Evolutionary conservation across 2,797 vertebrate species (phyloP).

Genomic region (Lepus oiostolus): DNA sequence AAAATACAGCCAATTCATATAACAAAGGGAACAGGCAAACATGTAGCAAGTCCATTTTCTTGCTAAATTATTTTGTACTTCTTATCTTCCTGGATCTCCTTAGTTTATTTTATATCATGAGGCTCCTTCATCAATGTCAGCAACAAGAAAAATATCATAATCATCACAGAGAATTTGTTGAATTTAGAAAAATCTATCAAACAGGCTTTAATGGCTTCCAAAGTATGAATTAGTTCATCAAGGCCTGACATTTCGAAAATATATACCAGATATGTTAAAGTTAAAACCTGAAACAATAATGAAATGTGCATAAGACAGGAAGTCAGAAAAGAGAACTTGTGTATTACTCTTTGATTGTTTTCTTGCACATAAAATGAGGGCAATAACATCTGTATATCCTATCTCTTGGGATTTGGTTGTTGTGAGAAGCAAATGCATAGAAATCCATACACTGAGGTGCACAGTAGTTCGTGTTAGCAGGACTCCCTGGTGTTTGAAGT

Average conservation of each 20-base stretch:
- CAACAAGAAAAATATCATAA: neutral
- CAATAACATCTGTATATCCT: neutral
- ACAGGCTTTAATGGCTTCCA: neutral
- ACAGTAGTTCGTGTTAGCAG: slow-evolving; percentile 3
- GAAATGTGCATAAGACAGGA: neutral
- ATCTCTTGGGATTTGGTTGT: neutral
- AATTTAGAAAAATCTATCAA: neutral
- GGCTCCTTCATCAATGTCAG: neutral
- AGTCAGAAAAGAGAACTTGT: neutral
- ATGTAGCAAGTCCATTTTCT: no score
- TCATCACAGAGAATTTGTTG: neutral
- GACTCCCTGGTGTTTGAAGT: slow-evolving; percentile 55
- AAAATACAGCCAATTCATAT: accelerated
- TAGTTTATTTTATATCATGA: neutral
- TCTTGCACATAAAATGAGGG: slow-evolving; percentile 34
- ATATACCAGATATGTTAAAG: neutral
- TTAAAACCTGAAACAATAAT: neutral
- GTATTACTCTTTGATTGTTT: neutral
- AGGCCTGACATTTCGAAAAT: neutral
- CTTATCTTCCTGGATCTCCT: neutral
- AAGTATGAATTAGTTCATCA: neutral
- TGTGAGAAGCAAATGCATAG: neutral
- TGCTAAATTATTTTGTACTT: neutral
- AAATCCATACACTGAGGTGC: neutral
- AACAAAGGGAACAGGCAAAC: neutral